Base-by-base conservation (phyloP, 2,113 vertebrate species). In the Alces alces region DNA sequence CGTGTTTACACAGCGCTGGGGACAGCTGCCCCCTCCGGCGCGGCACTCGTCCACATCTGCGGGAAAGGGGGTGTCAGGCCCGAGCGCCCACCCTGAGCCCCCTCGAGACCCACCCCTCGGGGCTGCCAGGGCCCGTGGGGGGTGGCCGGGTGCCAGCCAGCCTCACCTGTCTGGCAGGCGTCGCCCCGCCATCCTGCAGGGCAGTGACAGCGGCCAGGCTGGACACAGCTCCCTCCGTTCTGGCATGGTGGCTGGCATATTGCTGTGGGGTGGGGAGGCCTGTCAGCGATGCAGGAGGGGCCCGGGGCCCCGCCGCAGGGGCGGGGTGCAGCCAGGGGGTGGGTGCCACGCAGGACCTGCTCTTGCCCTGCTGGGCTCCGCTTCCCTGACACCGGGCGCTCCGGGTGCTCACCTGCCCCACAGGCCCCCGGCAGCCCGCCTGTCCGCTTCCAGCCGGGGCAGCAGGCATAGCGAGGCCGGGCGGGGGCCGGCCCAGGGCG, bases 1-100 rank as follows among this genome's bases (percentile, higher is more conserved):
- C 0, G 98, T 99, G 98, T 99, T 99, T 97, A 99, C 6, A 12
- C 99, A 99, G 97, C 66, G 95, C 96, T 99, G 99, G 36, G 98
- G 12, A 84, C 99, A 99, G 0, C 93, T 82, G 0, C 98, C 99
- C 92, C 61, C 88, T 86, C 98, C 98, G 0, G 93, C 6, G 9
- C 95, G 16, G 28, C 99, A 99, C 64, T 99, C 99, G 0, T 99
- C 99, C 98, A 99, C 98, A 0, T 99, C 99, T 99, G 98, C 0
- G 2, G 89, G 88, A 33, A 45, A 0, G 25, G 36, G 43, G 61
- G 12, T 1, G 43, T 91, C 47, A 60, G 16, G 30, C 23, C 19
- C 33, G 52, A 7, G 39, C 0, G 5, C 43, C 45, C 85, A 36
- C 15, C 11, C 28, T 1, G 28, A 45, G 13, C 28, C 45, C 33